Percentiles rank a stretch among this genome's conserved stretches.
Evolutionary conservation across 2,888 invertebrate species (phyloP).

Genomic region (Megalurothrips usitatus): DNA sequence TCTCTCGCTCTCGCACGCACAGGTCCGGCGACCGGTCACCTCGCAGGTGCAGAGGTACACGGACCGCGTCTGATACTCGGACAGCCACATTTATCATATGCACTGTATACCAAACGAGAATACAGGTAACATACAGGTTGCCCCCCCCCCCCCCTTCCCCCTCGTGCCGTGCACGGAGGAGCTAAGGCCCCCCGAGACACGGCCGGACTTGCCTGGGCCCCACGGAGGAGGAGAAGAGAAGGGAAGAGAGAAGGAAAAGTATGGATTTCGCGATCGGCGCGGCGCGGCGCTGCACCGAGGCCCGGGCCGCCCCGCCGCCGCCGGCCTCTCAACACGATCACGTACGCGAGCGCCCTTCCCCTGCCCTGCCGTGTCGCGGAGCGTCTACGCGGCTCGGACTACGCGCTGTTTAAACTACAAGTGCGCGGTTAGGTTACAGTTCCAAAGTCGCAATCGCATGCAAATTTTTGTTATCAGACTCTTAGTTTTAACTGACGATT

Average conservation of each 20-base stretch:
- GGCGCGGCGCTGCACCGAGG: not conserved
- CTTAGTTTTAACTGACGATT: too few species aligned
- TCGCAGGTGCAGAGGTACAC: constrained; percentile 25
- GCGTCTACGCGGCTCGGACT: too few species aligned
- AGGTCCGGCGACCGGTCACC: not conserved
- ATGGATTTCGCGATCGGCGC: not conserved
- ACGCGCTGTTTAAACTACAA: too few species aligned
- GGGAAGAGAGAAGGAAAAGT: not conserved
- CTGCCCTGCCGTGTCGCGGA: too few species aligned
- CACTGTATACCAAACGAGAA: constrained; percentile 22
- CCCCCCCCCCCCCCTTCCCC: not conserved
- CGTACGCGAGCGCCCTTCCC: not conserved
- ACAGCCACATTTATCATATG: constrained; percentile 25
- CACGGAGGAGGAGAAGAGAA: not conserved
- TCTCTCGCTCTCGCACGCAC: not conserved
- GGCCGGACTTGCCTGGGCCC: not conserved
- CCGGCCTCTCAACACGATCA: not conserved
- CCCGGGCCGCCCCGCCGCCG: not conserved
- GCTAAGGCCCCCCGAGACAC: not conserved
- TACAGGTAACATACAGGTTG: constrained; percentile 25
- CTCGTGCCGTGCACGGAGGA: not conserved
- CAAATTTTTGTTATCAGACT: too few species aligned
- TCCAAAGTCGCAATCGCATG: too few species aligned
- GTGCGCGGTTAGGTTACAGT: too few species aligned
- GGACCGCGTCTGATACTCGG: not conserved